Conservation (phyloP, 2,888 invertebrate genomes). For the Eremobia ochroleuca region DNA sequence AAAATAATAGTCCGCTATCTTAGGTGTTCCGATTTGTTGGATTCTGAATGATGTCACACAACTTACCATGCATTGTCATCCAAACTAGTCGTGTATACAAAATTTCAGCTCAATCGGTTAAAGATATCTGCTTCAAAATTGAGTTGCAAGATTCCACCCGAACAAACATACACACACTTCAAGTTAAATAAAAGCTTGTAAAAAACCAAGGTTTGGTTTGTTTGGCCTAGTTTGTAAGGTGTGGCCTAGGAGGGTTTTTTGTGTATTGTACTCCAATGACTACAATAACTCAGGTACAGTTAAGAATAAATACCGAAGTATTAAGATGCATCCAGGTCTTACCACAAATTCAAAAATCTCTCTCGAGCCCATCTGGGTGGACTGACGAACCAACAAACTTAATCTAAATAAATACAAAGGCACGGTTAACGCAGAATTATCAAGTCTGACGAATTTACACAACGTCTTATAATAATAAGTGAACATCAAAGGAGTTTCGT, state of each 20-base stretch:
- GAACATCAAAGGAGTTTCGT: constrained; percentile 66
- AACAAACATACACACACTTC: too few species aligned
- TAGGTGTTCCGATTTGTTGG: too few species aligned
- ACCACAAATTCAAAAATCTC: constrained; percentile 2
- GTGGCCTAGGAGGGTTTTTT: too few species aligned
- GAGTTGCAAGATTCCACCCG: too few species aligned
- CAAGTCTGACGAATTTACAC: constrained; percentile 59
- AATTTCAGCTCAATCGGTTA: too few species aligned
- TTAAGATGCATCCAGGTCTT: not conserved
- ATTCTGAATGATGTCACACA: too few species aligned
- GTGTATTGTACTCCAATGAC: not conserved
- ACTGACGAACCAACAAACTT: constrained; percentile 24
- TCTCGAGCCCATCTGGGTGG: not conserved
- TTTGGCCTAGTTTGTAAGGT: not conserved
- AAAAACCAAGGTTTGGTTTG: not conserved
- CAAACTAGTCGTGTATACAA: too few species aligned
- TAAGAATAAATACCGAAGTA: not conserved
- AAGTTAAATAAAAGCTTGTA: too few species aligned
- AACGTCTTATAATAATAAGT: constrained; percentile 59
- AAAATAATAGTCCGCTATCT: too few species aligned
- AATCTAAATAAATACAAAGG: constrained; percentile 25
- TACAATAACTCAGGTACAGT: not conserved
- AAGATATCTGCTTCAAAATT: too few species aligned
- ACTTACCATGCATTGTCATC: too few species aligned
- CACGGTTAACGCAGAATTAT: constrained; percentile 47